A percentile compares a stretch with the other conserved stretches of the same genome.
Conservation (phyloP, 2,888 invertebrate species). For the Macaria liturata region DNA sequence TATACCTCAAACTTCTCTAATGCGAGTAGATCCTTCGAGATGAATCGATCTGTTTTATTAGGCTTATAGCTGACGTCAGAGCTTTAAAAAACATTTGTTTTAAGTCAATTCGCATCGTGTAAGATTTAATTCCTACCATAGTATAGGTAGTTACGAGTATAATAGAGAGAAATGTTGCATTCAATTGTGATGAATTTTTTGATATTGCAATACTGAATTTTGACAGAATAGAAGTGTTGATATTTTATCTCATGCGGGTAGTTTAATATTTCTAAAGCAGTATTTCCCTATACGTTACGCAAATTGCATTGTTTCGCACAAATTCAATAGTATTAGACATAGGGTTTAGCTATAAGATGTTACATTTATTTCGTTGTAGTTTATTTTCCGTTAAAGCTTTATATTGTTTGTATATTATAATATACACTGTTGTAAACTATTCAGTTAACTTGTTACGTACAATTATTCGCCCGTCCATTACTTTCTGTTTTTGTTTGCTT, state of each 20-base stretch:
- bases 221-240: constrained; percentile 18
- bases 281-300: constrained; percentile 17
- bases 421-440: constrained; percentile 5
- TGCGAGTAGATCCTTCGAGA: not conserved
- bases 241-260: constrained; percentile 16
- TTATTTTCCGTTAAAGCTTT: not conserved
- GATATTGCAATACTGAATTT: constrained; percentile 24
- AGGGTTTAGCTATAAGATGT: constrained; percentile 7
- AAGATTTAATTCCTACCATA: constrained; percentile 21
- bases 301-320: constrained; percentile 35
- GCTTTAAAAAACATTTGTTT: constrained; percentile 32
- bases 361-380: constrained; percentile 7
- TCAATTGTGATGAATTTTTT: constrained; percentile 29
- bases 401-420: constrained; percentile 11
- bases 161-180: constrained; percentile 17
- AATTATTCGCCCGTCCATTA: constrained; percentile 32
- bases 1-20: constrained; percentile 16
- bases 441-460: not conserved
- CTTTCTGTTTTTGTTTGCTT: constrained; percentile 9
- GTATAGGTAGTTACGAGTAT: constrained; percentile 21
- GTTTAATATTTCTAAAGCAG: constrained; percentile 8
- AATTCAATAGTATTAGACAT: constrained; percentile 25
- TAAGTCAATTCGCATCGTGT: constrained; percentile 24
- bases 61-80: constrained; percentile 28
- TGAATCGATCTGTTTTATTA: constrained; percentile 19